Percentiles rank a stretch among this genome's conserved stretches.
These are phyloP conservation scores for Chaetodon trifascialis DNA, from an alignment of 2,113 vertebrate genomes.

Conservation along the genomic window DNA sequence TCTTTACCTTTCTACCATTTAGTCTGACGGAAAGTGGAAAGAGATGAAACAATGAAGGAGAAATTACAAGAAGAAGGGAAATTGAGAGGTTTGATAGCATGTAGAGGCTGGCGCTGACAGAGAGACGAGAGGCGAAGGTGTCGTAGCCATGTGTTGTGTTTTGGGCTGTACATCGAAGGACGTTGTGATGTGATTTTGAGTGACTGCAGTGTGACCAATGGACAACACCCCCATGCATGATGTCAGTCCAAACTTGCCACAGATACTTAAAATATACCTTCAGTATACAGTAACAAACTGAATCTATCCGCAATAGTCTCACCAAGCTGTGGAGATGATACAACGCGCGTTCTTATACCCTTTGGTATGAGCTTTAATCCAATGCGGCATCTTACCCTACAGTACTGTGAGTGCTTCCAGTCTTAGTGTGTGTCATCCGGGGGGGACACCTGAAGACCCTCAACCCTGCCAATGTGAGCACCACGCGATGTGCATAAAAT, in stretches of 20 bases:
- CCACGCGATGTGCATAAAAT: conserved; percentile 20
- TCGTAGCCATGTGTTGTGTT: conserved; percentile 37
- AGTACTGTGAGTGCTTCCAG: conserved; percentile 17
- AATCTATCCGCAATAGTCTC: conserved; percentile 3
- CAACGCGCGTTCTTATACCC: conserved; percentile 8
- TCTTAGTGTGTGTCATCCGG: conserved; percentile 22
- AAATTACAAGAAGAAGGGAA: not conserved
- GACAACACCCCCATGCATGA: conserved; percentile 34
- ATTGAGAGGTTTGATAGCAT: conserved; percentile 14
- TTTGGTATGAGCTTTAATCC: conserved; percentile 24
- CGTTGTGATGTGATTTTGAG: conserved; percentile 58
- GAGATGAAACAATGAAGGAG: not conserved
- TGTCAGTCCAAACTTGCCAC: conserved; percentile 13
- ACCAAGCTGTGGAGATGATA: conserved; percentile 11
- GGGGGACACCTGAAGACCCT: conserved; percentile 8
- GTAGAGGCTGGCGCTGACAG: conserved; percentile 13
- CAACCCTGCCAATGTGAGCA: conserved; percentile 54
- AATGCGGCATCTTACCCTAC: conserved; percentile 28
- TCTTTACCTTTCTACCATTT: conserved; percentile 36
- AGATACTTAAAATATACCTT: not conserved
- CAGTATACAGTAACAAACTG: conserved; percentile 4
- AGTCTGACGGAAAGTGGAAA: conserved; percentile 6
- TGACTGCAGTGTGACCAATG: conserved; percentile 58
- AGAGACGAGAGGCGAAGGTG: not conserved
- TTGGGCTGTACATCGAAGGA: conserved; percentile 37